A percentile compares a stretch with the other conserved stretches of the same genome.
Conservation (phyloP, 2,888 invertebrate genomes). For the Limnephilus marmoratus region DNA sequence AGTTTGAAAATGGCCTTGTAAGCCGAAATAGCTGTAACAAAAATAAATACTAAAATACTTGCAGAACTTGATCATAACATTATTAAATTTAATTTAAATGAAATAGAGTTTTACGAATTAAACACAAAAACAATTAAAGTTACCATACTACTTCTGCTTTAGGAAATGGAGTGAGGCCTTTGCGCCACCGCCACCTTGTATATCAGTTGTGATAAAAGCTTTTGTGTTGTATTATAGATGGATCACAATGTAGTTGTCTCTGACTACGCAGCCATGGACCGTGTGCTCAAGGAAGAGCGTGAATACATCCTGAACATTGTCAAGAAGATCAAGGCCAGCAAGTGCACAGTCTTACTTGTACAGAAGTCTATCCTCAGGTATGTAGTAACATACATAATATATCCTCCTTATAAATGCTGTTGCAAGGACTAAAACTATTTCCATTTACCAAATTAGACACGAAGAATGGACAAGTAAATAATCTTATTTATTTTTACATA, state of each 20-base stretch:
- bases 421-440: too few species aligned
- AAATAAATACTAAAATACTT: too few species aligned
- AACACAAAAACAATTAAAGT: too few species aligned
- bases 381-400: not conserved
- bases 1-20: too few species aligned
- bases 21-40: too few species aligned
- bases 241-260: conserved; percentile 97
- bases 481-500: not conserved
- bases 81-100: too few species aligned
- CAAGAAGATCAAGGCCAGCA: conserved; percentile 98
- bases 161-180: too few species aligned
- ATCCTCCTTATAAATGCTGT: not conserved
- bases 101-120: too few species aligned
- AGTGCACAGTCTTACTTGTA: conserved; percentile 97
- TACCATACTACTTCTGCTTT: too few species aligned
- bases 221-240: conserved; percentile 79
- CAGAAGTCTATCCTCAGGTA: conserved; percentile 87
- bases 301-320: conserved; percentile 98
- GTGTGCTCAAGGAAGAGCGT: conserved; percentile 97
- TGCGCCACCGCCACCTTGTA: too few species aligned
- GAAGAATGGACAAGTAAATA: conserved; percentile 62
- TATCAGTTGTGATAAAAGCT: not conserved
- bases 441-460: too few species aligned
- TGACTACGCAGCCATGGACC: conserved; percentile 99
- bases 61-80: too few species aligned